Evolutionary conservation across 2,888 invertebrate species (phyloP).

Genomic region (Apamea anceps): DNA sequence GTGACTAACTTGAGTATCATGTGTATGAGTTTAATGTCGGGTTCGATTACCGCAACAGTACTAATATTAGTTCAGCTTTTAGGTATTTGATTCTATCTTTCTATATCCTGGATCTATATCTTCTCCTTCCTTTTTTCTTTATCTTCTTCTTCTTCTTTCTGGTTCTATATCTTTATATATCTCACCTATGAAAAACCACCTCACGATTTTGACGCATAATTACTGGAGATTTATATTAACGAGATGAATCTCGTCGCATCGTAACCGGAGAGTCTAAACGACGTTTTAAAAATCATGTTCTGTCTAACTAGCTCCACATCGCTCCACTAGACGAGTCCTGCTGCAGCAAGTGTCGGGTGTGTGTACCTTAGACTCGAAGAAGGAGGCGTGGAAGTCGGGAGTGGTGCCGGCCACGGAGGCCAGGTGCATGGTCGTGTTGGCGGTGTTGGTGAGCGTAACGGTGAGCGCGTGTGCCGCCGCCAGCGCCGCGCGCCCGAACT

Average conservation of each 20-base stretch:
- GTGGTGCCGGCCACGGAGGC: conserved; percentile 98
- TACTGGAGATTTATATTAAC: neutral
- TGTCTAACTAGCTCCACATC: neutral
- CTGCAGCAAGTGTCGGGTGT: neutral
- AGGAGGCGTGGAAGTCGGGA: conserved; percentile 98
- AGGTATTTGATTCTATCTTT: neutral
- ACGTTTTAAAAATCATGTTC: too few species aligned
- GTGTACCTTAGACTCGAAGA: conserved; percentile 97
- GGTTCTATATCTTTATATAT: too few species aligned
- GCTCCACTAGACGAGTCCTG: neutral
- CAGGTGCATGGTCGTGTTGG: conserved; percentile 97
- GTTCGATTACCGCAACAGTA: conserved; percentile 1
- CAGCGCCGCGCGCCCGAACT: conserved; percentile 92
- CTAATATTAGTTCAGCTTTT: too few species aligned
- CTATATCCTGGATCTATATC: too few species aligned
- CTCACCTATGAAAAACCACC: too few species aligned
- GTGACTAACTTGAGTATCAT: neutral
- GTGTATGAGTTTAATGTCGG: neutral
- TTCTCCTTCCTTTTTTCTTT: too few species aligned
- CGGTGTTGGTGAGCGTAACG: conserved; percentile 96
- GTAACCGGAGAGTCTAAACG: neutral
- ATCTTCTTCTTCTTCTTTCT: too few species aligned
- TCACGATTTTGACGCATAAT: neutral
- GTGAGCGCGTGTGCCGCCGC: conserved; percentile 96
- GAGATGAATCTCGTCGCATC: neutral